Base-by-base conservation (phyloP, 2,888 invertebrate genomes). In the Lepidochrysops patricia region DNA sequence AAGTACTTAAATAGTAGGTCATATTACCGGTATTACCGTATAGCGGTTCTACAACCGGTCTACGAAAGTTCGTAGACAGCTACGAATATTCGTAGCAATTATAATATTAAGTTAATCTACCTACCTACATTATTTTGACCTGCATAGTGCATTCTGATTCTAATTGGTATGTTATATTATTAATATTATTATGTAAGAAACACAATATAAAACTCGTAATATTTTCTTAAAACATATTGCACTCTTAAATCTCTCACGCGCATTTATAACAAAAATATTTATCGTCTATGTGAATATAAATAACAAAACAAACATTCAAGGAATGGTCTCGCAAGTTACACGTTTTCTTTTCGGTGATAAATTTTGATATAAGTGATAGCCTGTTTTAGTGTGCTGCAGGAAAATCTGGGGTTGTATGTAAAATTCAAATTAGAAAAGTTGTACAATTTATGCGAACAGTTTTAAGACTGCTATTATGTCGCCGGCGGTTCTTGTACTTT, bases 391-490 rank as follows among this genome's bases (percentile, higher is more conserved):
- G 75, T 75, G 72, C 76, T 74, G 67, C 72, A 78, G 79, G 80
- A 81, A 82, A 82, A 81, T 79, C 78, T 80, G 72, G 78, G 82
- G 78, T 82, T 81, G 82, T 82, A 81, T 84, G 84, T 82, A 82
- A 85, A 84, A 86, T 85, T 85, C 80, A 84, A 85, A 86, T 86
- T 84, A 82, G 81, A 78, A 81, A 86, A 86, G 79, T 86, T 86
- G 78, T 73, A 65, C 77, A 84, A 85, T 86, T 84, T 84, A 86
- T 84, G 83, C 76, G 75, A 75, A 70, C 78, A 80, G 80, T 84
- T 84, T 78, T 79, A 80, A 81, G 77, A 71, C 77, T 70, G 72
- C 80, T 76, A 82, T 84, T 82, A 80, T 81, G 80, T 80, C 79
- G 68, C 70, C 70, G 73, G 70, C 71, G 72, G 73, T 71, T 71